Evolutionary conservation across 2,797 vertebrate genomes (phyloP).

Genomic region (Lutjanus argentimaculatus): DNA sequence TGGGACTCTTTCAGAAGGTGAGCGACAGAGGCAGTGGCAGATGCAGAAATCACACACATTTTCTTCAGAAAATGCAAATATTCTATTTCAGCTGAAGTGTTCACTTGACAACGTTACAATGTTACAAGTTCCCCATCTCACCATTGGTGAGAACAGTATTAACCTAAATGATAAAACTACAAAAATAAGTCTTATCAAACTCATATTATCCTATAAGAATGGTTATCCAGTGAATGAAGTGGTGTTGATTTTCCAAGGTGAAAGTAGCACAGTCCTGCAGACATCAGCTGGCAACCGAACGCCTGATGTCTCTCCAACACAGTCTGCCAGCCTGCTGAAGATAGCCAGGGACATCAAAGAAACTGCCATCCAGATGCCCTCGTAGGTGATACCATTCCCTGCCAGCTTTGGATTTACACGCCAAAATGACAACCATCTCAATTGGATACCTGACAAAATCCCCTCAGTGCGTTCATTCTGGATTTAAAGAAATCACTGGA

Average conservation of each 20-base stretch:
- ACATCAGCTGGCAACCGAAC: slow-evolving; percentile 67
- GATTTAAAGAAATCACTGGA: slow-evolving; percentile 38
- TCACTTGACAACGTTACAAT: too few species aligned
- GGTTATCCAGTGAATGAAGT: not conserved
- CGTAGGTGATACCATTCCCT: slow-evolving; percentile 67
- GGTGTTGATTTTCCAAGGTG: slow-evolving; percentile 58
- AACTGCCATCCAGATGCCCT: slow-evolving; percentile 67
- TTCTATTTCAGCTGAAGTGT: too few species aligned
- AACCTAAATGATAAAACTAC: not conserved
- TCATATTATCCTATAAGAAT: not conserved
- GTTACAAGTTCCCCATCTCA: too few species aligned
- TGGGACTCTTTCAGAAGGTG: too few species aligned
- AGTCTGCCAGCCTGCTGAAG: slow-evolving; percentile 58
- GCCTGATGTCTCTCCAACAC: slow-evolving; percentile 34
- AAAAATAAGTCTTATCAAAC: not conserved
- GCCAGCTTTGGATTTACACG: slow-evolving; percentile 43
- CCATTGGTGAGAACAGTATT: not conserved
- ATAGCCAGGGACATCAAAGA: slow-evolving; percentile 57
- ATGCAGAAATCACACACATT: too few species aligned
- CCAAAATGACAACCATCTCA: slow-evolving; percentile 45
- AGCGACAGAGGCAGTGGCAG: too few species aligned
- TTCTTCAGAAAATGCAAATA: too few species aligned
- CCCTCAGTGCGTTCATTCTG: slow-evolving; percentile 35
- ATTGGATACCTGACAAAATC: slow-evolving; percentile 46
- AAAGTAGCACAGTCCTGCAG: slow-evolving; percentile 69